Percentiles rank a stretch among this genome's conserved stretches.
Conservation (phyloP, 2,888 invertebrate species). For the Nasonia oneida region DNA sequence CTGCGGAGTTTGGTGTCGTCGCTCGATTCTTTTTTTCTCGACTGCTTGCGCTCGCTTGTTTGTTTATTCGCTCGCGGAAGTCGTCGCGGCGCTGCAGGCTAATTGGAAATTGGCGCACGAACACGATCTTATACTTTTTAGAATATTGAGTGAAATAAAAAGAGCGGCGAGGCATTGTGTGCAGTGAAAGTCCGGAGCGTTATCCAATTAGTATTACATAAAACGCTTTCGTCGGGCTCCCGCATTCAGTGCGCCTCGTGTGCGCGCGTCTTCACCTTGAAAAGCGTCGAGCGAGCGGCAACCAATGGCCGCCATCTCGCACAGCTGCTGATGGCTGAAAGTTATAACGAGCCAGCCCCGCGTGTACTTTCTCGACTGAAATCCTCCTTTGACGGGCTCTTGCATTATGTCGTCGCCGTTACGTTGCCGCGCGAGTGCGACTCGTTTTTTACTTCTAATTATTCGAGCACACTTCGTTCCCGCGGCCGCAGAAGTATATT, state of each 20-base stretch:
- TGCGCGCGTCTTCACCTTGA: conserved; percentile 25
- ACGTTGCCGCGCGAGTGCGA: neutral
- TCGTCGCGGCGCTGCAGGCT: neutral
- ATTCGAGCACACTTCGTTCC: neutral
- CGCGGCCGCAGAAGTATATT: too few relatives aligned
- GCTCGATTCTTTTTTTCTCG: neutral
- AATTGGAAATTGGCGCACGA: neutral
- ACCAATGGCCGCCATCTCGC: neutral
- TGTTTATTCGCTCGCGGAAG: neutral
- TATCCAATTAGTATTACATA: conserved; percentile 9
- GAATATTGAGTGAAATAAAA: neutral
- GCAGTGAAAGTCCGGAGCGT: too few relatives aligned
- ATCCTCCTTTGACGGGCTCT: conserved; percentile 23
- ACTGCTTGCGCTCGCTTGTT: neutral
- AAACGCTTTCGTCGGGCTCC: neutral
- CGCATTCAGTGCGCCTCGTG: neutral
- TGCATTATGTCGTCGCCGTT: neutral
- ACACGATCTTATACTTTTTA: too few relatives aligned
- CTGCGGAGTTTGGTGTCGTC: conserved; percentile 2
- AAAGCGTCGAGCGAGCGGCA: neutral
- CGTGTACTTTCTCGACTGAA: neutral
- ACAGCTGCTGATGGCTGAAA: conserved; percentile 5
- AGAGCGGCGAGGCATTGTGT: neutral
- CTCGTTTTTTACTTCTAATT: neutral
- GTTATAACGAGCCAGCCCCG: conserved; percentile 42